These are phyloP conservation scores for Serrognathus titanus DNA, from an alignment of 2,888 invertebrate genomes.

Conservation along the genomic window DNA sequence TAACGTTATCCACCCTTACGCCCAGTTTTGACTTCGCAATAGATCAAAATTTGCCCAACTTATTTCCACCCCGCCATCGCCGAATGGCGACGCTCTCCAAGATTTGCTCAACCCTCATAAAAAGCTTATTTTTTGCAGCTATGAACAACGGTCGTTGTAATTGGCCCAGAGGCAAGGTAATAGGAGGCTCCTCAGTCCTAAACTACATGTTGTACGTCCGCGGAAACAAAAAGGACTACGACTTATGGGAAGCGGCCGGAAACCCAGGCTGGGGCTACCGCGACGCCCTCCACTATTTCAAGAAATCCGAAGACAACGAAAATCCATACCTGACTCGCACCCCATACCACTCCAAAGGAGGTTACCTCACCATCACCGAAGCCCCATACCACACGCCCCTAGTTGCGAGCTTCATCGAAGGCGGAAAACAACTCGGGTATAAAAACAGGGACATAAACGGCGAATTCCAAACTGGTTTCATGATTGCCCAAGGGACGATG, in stretches of 20 bases:
- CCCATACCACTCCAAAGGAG: slow-evolving; percentile 75
- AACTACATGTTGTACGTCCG: slow-evolving; percentile 91
- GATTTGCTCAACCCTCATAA: too few species aligned
- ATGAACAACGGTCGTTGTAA: slow-evolving; percentile 83
- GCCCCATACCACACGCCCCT: slow-evolving; percentile 84
- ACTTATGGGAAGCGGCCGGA: slow-evolving; percentile 82
- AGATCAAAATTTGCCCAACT: too few species aligned
- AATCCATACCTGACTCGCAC: slow-evolving; percentile 80
- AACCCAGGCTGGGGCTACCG: slow-evolving; percentile 86
- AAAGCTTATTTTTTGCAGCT: slow-evolving; percentile 50
- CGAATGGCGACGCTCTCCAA: too few species aligned
- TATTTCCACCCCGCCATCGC: too few species aligned
- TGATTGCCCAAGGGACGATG: slow-evolving; percentile 80
- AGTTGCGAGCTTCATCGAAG: slow-evolving; percentile 77
- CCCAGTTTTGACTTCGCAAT: too few species aligned
- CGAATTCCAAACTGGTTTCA: slow-evolving; percentile 80
- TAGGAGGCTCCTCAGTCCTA: slow-evolving; percentile 85
- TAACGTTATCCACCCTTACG: too few species aligned
- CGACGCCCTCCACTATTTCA: slow-evolving; percentile 78
- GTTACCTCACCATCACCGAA: slow-evolving; percentile 80
- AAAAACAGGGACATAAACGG: slow-evolving; percentile 85
- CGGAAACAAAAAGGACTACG: slow-evolving; percentile 87
- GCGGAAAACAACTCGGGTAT: slow-evolving; percentile 64
- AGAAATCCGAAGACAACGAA: slow-evolving; percentile 87
- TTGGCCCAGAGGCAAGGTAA: slow-evolving; percentile 88